These are phyloP conservation scores for Pteruthius melanotis DNA, from an alignment of 2,113 vertebrate genomes.

Conservation along the genomic window DNA sequence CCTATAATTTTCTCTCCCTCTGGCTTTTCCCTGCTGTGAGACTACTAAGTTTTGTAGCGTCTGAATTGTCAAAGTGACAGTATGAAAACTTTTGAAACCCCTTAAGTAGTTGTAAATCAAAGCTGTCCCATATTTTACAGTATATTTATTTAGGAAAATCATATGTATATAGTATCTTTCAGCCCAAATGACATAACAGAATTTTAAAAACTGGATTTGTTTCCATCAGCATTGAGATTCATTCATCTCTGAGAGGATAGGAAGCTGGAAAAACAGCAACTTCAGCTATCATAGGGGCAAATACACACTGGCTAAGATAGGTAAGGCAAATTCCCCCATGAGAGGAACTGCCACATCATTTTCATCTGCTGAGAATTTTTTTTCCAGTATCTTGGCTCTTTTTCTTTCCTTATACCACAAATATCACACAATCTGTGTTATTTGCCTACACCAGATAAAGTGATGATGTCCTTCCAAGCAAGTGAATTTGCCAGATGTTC, in stretches of 20 bases:
- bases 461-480: neutral
- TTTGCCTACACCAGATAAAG: neutral
- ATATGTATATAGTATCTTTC: neutral
- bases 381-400: neutral
- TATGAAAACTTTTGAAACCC: neutral
- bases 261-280: neutral
- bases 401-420: neutral
- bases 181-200: neutral
- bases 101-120: neutral
- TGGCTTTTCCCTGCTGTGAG: neutral
- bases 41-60: neutral
- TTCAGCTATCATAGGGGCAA: neutral
- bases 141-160: neutral
- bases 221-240: neutral
- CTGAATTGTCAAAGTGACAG: neutral
- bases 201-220: neutral
- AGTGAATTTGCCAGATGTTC: neutral
- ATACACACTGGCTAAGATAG: neutral
- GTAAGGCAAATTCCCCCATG: neutral
- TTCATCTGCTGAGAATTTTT: neutral
- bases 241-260: neutral
- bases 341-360: neutral
- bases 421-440: neutral
- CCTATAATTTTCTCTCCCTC: neutral
- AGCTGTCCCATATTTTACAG: neutral